A percentile compares a stretch with the other conserved stretches of the same genome.
phyloP scores from a whole-genome alignment of 2,113 vertebrate species.

The Crotalus horridus region DNA sequence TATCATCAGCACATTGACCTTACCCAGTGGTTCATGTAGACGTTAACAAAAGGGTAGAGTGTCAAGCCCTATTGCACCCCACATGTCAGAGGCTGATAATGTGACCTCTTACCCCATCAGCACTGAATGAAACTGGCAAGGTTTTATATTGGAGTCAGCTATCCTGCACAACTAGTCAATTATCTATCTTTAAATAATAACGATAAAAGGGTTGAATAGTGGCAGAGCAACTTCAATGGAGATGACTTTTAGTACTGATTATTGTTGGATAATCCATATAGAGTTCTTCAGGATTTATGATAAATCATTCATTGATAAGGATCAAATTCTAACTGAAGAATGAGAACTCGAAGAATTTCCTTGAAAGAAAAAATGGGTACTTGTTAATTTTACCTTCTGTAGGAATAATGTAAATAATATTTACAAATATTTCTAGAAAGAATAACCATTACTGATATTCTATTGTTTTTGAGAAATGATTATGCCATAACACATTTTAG shows the following conservation, averaged over 20 bases:
- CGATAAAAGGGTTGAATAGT: not conserved
- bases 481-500: not conserved
- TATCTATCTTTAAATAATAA: not conserved
- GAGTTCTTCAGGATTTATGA: not conserved
- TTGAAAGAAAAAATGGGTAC: not conserved
- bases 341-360: not conserved
- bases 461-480: not conserved
- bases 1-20: not conserved
- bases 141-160: not conserved
- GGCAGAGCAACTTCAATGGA: not conserved
- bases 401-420: not conserved
- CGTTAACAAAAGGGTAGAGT: not conserved
- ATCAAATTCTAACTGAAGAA: not conserved
- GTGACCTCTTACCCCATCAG: not conserved
- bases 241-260: not conserved
- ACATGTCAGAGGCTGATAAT: not conserved
- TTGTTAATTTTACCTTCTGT: not conserved
- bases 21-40: not conserved
- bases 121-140: not conserved
- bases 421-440: not conserved
- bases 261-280: not conserved
- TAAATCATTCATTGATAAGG: not conserved
- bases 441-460: not conserved
- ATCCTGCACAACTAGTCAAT: not conserved
- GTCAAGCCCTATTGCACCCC: not conserved